phyloP scores from a whole-genome alignment of 2,113 vertebrate genomes.

The Siniperca chuatsi region DNA sequence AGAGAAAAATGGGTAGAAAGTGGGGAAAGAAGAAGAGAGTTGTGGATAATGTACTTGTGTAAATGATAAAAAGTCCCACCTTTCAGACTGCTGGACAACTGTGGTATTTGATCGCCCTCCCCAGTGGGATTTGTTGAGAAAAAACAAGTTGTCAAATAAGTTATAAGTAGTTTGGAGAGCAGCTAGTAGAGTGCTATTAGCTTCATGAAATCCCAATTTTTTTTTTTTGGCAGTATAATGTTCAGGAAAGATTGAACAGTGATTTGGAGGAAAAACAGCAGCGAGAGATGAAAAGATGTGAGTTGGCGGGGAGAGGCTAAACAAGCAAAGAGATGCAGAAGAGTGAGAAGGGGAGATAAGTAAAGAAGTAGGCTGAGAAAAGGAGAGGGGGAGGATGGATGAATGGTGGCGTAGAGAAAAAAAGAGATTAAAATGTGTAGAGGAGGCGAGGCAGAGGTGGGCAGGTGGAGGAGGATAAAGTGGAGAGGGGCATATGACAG shows the following conservation, averaged over 20 bases:
- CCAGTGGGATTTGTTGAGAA: background rate
- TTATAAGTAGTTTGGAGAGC: conserved; percentile 14
- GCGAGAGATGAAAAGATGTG: conserved; percentile 15
- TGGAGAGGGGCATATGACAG: conserved; percentile 59
- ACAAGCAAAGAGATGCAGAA: conserved; percentile 4
- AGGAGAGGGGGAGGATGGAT: conserved; percentile 16
- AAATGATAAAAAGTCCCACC: background rate
- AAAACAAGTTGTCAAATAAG: background rate
- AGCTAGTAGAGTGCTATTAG: background rate
- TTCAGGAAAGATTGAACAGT: background rate
- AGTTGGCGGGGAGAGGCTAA: background rate
- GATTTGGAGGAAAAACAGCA: conserved; percentile 23
- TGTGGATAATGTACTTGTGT: background rate
- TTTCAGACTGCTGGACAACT: background rate
- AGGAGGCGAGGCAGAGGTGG: conserved; percentile 33
- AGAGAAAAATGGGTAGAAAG: background rate
- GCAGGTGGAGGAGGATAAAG: conserved; percentile 52
- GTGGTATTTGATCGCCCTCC: background rate
- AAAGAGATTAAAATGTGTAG: conserved; percentile 44
- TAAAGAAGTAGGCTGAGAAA: background rate
- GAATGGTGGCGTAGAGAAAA: background rate
- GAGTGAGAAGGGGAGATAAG: conserved; percentile 16
- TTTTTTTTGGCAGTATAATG: conserved; percentile 30
- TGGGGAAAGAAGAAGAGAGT: background rate
- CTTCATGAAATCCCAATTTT: conserved; percentile 36